Evolutionary conservation across 2,797 vertebrate species (phyloP), one percentile per base, ranked within the genome.

Genomic region (Pantherophis alleghaniensis): DNA sequence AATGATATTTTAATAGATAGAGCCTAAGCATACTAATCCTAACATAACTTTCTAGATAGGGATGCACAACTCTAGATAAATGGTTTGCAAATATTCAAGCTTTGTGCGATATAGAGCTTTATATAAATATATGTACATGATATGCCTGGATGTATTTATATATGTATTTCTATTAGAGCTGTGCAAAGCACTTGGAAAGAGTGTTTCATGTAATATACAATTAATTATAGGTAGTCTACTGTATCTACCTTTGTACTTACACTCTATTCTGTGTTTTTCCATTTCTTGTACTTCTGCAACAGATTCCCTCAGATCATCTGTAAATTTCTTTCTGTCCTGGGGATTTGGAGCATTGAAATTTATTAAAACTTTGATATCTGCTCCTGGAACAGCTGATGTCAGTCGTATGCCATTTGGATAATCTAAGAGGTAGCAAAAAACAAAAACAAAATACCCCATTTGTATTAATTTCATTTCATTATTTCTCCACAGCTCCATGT

Each of bases 261-360:
- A 98, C 96, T 99, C 99, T 97, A 99, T 99, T 96, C 99, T 98
- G 98, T 99, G 99, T 96, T 99, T 99, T 98, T 99, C 99, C 99
- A 99, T 99, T 97, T 99, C 99, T 96, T 99, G 99, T 88, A 99
- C 99, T 96, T 99, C 99, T 2, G 99, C 98, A 26, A 99, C 98
- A 1, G 99, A 99, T 94, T 99, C 99, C 94, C 99, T 98, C 94
- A 99, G 97, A 96, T 99, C 99, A 14, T 99, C 99, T 0, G 99
- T 99, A 96, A 99, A 99, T 97, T 99, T 99, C 96, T 99, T 99
- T 94, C 99, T 98, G 97, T 99, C 99, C 97, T 99, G 99, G 95
- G 99, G 99, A 96, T 99, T 99, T 88, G 99, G 99, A 55, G 99
- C 99, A 0, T 99, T 99, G 97, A 99, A 99, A 97, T 99, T 99